phyloP scores from a whole-genome alignment of 2,797 vertebrate genomes.

The Tragelaphus oryx region DNA sequence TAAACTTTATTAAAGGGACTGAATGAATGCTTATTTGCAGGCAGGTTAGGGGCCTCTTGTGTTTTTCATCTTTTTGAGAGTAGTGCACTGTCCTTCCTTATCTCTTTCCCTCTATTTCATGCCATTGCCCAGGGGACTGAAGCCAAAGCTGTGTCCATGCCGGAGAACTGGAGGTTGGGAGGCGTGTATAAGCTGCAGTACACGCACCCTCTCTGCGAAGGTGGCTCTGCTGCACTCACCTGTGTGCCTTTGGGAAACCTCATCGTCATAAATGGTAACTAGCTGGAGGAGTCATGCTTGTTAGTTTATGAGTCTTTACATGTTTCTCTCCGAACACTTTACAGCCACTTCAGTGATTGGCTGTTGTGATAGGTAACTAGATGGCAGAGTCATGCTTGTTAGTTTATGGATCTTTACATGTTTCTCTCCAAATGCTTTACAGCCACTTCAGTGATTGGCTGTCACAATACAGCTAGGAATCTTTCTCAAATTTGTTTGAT shows the following conservation, averaged over 20 bases:
- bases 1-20: neutral
- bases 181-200: constrained; percentile 91
- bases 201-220: constrained; percentile 88
- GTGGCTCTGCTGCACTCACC: constrained; percentile 84
- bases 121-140: constrained; percentile 80
- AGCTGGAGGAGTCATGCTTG: rapidly evolving
- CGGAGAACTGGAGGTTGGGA: constrained; percentile 85
- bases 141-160: constrained; percentile 86
- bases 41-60: neutral
- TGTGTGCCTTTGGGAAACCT: constrained; percentile 88
- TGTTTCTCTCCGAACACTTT: neutral
- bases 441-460: neutral
- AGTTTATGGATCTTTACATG: neutral
- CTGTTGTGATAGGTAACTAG: constrained; percentile 77
- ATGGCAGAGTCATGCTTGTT: rapidly evolving
- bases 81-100: neutral
- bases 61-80: neutral
- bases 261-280: constrained; percentile 89
- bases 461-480: neutral
- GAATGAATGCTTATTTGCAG: neutral
- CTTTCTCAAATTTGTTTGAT: neutral
- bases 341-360: neutral
- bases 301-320: neutral
- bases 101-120: neutral
- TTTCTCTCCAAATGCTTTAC: neutral